Evolutionary conservation across 64 coral and sea anemone species (phyloP).

Genomic region (Porites australiensis): DNA sequence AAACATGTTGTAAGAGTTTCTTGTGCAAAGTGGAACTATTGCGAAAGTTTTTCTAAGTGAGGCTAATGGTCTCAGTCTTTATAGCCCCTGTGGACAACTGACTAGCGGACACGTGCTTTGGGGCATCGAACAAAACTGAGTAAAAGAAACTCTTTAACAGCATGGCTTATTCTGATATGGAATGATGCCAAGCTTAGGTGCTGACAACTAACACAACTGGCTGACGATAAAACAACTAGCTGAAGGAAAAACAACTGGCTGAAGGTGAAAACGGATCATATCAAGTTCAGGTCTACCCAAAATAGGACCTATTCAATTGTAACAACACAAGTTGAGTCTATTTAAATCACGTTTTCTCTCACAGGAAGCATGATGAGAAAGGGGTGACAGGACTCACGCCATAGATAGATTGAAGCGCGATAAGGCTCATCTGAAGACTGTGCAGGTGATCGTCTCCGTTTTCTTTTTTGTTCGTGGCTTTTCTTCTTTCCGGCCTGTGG

Average conservation of each 20-base stretch:
- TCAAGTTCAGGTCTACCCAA: neutral
- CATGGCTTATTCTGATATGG: neutral
- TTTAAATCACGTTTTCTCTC: neutral
- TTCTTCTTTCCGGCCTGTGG: neutral
- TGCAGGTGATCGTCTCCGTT: neutral
- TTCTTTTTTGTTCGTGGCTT: conserved; percentile 1
- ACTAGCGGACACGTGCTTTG: neutral
- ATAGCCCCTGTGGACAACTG: neutral
- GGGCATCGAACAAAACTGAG: conserved; percentile 1
- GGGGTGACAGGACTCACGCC: conserved; percentile 28
- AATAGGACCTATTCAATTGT: neutral
- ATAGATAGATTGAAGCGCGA: neutral
- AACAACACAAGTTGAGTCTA: neutral
- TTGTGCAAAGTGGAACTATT: neutral
- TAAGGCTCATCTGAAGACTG: neutral
- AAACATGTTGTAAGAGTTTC: neutral
- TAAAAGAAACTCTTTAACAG: neutral
- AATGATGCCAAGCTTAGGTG: no score
- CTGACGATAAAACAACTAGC: no score
- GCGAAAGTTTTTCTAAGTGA: neutral
- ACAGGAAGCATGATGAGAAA: conserved; percentile 19
- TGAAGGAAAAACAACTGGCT: no score
- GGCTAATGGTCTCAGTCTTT: neutral
- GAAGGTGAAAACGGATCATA: no score
- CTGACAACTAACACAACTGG: no score